Evolutionary conservation across 2,888 invertebrate genomes (phyloP).

Genomic region (Hyposoter dolosus): DNA sequence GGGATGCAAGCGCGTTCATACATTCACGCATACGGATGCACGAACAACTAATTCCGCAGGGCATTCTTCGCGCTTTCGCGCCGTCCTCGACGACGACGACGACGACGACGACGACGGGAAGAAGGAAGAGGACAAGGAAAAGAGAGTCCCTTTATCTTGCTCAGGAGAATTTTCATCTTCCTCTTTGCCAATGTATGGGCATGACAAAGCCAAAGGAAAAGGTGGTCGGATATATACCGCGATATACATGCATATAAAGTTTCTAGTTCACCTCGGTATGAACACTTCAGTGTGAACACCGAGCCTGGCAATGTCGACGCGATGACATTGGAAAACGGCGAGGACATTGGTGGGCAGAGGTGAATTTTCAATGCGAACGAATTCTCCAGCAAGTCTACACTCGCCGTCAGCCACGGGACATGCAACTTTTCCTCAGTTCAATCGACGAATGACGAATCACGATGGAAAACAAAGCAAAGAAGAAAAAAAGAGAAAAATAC

Average conservation of each 20-base stretch:
- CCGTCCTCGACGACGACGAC: constrained; percentile 39
- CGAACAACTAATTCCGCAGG: constrained; percentile 60
- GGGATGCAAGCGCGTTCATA: constrained; percentile 24
- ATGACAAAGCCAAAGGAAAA: constrained; percentile 50
- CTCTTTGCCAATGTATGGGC: constrained; percentile 47
- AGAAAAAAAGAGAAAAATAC: constrained; percentile 5
- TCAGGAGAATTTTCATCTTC: constrained; percentile 62
- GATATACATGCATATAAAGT: constrained; percentile 28
- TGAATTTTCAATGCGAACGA: constrained; percentile 51
- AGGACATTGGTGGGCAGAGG: constrained; percentile 31
- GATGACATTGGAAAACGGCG: constrained; percentile 33
- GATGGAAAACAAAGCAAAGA: constrained; percentile 1
- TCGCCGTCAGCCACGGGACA: constrained; percentile 38
- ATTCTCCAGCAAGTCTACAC: constrained; percentile 44
- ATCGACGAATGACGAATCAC: constrained; percentile 33
- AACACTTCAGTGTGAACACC: constrained; percentile 44
- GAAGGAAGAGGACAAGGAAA: constrained; percentile 13
- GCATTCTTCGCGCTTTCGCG: constrained; percentile 58
- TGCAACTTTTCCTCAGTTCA: constrained; percentile 48
- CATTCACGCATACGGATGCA: constrained; percentile 9
- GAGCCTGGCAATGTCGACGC: neutral
- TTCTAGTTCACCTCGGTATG: constrained; percentile 42
- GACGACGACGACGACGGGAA: constrained; percentile 38
- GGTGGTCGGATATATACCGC: constrained; percentile 24
- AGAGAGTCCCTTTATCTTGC: constrained; percentile 44